Evolutionary conservation across 2,113 vertebrate genomes (phyloP).

Genomic region (Haemorhous mexicanus): DNA sequence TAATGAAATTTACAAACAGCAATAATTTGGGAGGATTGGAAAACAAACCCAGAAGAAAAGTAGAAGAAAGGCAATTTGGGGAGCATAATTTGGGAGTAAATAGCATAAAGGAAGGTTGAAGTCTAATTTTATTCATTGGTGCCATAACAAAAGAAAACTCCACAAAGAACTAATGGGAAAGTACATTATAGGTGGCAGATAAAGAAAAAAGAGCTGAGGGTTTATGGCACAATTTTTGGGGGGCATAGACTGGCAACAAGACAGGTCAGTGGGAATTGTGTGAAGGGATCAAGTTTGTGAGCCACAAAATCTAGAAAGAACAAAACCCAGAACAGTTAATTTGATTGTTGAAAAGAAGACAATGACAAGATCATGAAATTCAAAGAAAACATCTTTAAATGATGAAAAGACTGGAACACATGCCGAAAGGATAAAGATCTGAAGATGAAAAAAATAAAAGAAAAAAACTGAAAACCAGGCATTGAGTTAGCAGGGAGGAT

Average conservation of each 20-base stretch:
- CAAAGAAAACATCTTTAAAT: neutral
- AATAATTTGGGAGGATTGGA: conserved; percentile 32
- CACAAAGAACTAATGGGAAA: neutral
- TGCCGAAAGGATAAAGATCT: neutral
- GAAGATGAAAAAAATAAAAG: neutral
- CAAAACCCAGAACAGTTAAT: neutral
- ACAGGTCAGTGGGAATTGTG: neutral
- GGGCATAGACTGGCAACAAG: neutral
- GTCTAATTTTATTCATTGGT: neutral
- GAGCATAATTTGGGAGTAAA: neutral
- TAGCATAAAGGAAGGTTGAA: neutral
- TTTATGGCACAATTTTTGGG: neutral
- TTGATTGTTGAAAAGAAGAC: neutral
- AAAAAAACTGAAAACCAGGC: neutral
- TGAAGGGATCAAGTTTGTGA: neutral
- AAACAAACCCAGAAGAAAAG: conserved; percentile 11
- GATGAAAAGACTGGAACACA: neutral
- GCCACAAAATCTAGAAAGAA: neutral
- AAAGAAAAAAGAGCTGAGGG: neutral
- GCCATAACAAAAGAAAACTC: neutral
- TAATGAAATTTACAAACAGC: conserved; percentile 49
- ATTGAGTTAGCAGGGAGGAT: neutral
- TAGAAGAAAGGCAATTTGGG: neutral
- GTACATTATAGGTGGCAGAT: neutral
- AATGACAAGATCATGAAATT: neutral